Evolutionary conservation across 92 coral and sea anemone species (phyloP).

Genomic region (Epizoanthus illoricatus): DNA sequence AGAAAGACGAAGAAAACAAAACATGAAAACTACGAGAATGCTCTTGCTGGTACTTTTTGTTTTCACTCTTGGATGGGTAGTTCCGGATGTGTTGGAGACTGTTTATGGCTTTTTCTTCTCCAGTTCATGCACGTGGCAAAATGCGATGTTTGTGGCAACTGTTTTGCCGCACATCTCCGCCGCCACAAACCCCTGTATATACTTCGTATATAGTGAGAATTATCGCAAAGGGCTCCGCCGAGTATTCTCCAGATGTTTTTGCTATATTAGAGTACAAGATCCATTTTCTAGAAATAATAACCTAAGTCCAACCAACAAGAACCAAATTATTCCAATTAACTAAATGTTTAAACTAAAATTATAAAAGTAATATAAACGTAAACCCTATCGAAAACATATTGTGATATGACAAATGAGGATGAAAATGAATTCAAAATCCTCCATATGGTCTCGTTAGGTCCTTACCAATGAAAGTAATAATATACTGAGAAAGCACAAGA

Average conservation of each 20-base stretch:
- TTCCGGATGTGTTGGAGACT: background rate
- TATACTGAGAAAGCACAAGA: too few species aligned
- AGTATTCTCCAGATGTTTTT: background rate
- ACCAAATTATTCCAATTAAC: too few species aligned
- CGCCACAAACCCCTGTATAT: conserved; percentile 3
- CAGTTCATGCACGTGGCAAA: background rate
- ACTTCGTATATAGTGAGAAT: conserved; percentile 7
- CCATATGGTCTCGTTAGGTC: too few species aligned
- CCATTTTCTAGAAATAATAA: too few species aligned
- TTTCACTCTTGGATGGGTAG: background rate
- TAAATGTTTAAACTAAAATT: too few species aligned
- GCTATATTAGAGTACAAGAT: too few species aligned
- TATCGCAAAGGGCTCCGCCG: background rate
- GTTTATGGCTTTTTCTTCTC: background rate
- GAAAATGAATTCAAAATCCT: too few species aligned
- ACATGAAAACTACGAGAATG: conserved; percentile 6
- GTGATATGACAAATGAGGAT: too few species aligned
- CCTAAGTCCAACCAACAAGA: too few species aligned
- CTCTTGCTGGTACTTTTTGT: background rate
- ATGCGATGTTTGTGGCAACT: background rate
- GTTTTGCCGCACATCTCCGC: background rate
- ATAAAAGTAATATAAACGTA: too few species aligned
- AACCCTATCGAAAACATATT: too few species aligned
- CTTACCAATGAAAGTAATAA: too few species aligned
- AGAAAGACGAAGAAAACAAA: conserved; percentile 10